A percentile compares a stretch with the other conserved stretches of the same genome.
Conservation (phyloP, 2,888 invertebrate genomes). For the Adelphocoris suturalis region DNA sequence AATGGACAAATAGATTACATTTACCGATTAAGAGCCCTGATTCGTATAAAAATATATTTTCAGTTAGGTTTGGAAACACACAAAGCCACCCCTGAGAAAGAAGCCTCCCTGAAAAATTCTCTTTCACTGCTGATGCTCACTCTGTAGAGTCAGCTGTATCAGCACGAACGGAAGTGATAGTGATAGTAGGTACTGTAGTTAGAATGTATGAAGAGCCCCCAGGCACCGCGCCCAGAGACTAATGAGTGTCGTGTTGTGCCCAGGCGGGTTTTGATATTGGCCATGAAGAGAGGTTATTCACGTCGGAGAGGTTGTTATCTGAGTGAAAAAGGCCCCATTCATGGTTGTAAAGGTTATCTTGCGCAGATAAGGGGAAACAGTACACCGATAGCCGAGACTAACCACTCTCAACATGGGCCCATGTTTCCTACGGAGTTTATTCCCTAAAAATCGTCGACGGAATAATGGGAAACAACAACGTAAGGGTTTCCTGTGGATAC, state of each 20-base stretch:
- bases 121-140: too few species aligned
- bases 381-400: background rate
- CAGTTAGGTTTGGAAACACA: too few species aligned
- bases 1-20: too few species aligned
- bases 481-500: too few species aligned
- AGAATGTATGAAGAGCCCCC: too few species aligned
- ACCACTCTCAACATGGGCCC: slow-evolving; percentile 39
- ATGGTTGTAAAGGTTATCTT: slow-evolving; percentile 39
- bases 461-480: background rate
- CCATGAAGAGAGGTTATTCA: slow-evolving; percentile 36
- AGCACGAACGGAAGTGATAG: too few species aligned
- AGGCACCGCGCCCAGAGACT: background rate
- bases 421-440: background rate
- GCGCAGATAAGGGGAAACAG: slow-evolving; percentile 29
- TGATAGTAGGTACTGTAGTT: too few species aligned
- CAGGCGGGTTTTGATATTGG: slow-evolving; percentile 24
- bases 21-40: too few species aligned
- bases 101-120: too few species aligned
- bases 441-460: background rate
- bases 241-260: background rate
- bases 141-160: too few species aligned
- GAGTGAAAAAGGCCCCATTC: slow-evolving; percentile 44
- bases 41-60: too few species aligned
- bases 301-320: slow-evolving; percentile 24
- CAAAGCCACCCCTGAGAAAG: too few species aligned